These are phyloP conservation scores for Octomys mimax DNA, from an alignment of 2,797 vertebrate species.

Conservation along the genomic window DNA sequence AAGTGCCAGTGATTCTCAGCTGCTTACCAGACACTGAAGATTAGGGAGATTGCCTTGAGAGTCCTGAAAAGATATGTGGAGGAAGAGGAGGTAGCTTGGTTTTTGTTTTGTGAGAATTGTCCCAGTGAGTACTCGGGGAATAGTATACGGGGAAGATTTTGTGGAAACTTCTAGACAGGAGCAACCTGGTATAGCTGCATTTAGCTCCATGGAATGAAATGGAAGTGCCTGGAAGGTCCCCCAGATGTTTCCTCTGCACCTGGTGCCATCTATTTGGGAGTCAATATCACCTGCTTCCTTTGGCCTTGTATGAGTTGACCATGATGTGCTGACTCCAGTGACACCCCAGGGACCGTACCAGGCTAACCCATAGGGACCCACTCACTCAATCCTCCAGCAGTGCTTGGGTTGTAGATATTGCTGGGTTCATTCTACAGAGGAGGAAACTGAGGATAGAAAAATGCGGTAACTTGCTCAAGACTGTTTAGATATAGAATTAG, in stretches of 20 bases:
- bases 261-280: background rate
- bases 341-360: background rate
- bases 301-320: background rate
- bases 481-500: background rate
- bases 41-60: conserved; percentile 64
- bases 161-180: conserved; percentile 54
- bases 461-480: background rate
- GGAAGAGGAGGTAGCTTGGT: background rate
- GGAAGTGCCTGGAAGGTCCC: background rate
- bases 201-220: background rate
- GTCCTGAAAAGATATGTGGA: conserved; percentile 22
- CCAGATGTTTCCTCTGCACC: background rate
- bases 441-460: background rate
- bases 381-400: background rate
- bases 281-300: background rate
- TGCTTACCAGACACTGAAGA: conserved; percentile 37
- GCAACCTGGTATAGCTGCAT: background rate
- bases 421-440: background rate
- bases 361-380: background rate
- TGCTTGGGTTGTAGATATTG: background rate
- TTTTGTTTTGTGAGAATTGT: background rate
- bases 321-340: background rate
- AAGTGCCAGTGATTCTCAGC: conserved; percentile 47
- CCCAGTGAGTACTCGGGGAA: background rate
- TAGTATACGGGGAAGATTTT: background rate